A percentile compares a stretch with the other conserved stretches of the same genome.
These are phyloP conservation scores for Lasiurus cinereus DNA, from an alignment of 2,113 vertebrate species.

Conservation along the genomic window DNA sequence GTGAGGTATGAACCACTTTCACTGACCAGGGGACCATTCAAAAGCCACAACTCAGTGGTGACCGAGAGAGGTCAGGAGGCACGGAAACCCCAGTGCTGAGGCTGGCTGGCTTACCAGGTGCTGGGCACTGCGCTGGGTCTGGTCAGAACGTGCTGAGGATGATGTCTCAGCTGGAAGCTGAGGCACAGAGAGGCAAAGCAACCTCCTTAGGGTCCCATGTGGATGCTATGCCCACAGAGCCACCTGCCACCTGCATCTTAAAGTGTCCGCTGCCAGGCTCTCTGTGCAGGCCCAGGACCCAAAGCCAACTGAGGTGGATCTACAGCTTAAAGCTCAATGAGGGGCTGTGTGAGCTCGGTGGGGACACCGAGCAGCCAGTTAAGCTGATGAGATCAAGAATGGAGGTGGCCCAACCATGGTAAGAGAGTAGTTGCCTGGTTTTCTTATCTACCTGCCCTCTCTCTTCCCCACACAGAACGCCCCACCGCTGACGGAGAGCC, in stretches of 20 bases:
- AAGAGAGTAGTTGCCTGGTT: rapidly evolving
- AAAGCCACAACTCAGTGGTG: neutral
- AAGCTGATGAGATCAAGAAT: too few relatives aligned
- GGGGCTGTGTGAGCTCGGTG: neutral
- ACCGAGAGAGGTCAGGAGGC: neutral
- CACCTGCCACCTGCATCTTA: rapidly evolving
- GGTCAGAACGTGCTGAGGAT: rapidly evolving
- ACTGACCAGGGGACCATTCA: neutral
- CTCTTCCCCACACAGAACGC: rapidly evolving
- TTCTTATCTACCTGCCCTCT: neutral
- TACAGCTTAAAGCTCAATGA: rapidly evolving
- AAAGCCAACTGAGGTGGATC: rapidly evolving
- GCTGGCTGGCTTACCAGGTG: rapidly evolving
- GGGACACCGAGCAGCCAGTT: neutral
- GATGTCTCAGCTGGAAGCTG: rapidly evolving
- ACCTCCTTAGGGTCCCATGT: rapidly evolving
- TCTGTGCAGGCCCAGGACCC: neutral
- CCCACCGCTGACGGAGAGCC: neutral
- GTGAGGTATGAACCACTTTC: neutral
- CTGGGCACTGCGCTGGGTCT: rapidly evolving
- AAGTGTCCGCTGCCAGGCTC: too few relatives aligned
- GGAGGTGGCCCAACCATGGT: rapidly evolving
- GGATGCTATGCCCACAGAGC: neutral
- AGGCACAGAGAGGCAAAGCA: neutral
- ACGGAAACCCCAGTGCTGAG: rapidly evolving